These are phyloP conservation scores for Drosophila jambulina DNA, from an alignment of 1,140 invertebrate species.

Conservation along the genomic window DNA sequence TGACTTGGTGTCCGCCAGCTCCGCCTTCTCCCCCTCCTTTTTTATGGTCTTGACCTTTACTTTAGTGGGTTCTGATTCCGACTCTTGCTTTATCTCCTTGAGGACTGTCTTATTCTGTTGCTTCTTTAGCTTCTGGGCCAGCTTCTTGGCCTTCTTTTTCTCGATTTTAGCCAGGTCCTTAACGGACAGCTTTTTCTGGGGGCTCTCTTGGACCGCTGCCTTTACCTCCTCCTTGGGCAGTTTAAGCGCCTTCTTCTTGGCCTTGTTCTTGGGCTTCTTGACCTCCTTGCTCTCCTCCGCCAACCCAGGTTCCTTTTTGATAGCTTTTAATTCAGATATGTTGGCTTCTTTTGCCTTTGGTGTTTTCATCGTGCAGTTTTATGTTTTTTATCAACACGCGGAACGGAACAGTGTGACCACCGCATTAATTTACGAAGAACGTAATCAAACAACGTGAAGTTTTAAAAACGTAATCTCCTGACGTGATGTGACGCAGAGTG, in stretches of 20 bases:
- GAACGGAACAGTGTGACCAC: neutral
- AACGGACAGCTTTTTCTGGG: slow-evolving; percentile 23
- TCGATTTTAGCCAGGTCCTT: slow-evolving; percentile 69
- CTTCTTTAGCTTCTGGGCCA: slow-evolving; percentile 73
- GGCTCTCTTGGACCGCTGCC: slow-evolving; percentile 15
- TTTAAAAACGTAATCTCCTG: neutral
- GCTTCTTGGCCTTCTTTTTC: slow-evolving; percentile 80
- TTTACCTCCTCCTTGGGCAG: neutral
- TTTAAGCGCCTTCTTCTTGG: slow-evolving; percentile 15
- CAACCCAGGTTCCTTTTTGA: slow-evolving; percentile 28
- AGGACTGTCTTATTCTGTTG: slow-evolving; percentile 35
- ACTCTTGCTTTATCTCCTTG: slow-evolving; percentile 1
- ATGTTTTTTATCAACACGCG: slow-evolving; percentile 26
- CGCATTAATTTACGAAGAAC: neutral
- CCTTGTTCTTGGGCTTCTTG: slow-evolving; percentile 53
- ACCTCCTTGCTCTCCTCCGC: slow-evolving; percentile 44
- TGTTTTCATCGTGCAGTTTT: slow-evolving; percentile 59
- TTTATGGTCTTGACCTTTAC: slow-evolving; percentile 3
- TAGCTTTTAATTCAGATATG: slow-evolving; percentile 56
- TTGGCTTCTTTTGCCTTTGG: slow-evolving; percentile 28
- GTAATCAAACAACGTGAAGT: neutral
- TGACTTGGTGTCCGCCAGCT: neutral
- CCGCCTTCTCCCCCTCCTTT: neutral
- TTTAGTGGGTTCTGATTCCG: neutral
- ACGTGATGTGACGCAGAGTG: neutral